These are phyloP conservation scores for Calameuta idolon DNA, from an alignment of 2,888 invertebrate genomes.

Conservation along the genomic window DNA sequence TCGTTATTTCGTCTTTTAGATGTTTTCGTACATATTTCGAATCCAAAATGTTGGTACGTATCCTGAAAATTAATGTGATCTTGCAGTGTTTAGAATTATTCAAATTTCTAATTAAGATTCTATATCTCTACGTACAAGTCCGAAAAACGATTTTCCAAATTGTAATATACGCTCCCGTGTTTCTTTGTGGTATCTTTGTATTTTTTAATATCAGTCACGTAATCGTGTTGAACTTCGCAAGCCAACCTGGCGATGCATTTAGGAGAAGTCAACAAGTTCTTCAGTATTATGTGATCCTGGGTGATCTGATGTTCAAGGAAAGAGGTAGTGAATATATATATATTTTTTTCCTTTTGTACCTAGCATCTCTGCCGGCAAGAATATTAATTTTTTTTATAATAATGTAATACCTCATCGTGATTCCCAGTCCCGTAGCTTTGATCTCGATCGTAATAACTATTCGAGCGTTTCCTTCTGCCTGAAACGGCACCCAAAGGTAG, in stretches of 20 bases:
- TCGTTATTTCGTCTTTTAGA: conserved; percentile 51
- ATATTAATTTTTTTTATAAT: background rate
- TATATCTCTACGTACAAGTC: conserved; percentile 24
- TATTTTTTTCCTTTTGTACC: background rate
- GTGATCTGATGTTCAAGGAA: background rate
- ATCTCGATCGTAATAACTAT: conserved; percentile 14
- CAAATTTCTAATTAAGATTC: background rate
- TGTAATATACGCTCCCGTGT: conserved; percentile 36
- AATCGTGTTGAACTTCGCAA: conserved; percentile 59
- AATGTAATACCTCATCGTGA: background rate
- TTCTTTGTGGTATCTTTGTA: conserved; percentile 33
- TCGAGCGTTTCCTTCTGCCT: conserved; percentile 71
- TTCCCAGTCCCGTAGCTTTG: background rate
- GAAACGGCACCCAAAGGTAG: conserved; percentile 82
- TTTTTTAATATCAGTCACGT: conserved; percentile 45
- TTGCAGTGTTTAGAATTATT: background rate
- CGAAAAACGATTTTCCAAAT: conserved; percentile 45
- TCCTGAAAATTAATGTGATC: conserved; percentile 43
- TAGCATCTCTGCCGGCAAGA: background rate
- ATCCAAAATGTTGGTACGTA: conserved; percentile 49
- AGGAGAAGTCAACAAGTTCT: conserved; percentile 43
- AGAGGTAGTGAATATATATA: background rate
- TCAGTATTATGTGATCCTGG: background rate
- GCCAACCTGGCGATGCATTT: conserved; percentile 59
- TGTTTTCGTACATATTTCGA: conserved; percentile 42